A percentile compares a stretch with the other conserved stretches of the same genome.
phyloP scores from a whole-genome alignment of 2,797 vertebrate species.

The Pangasius mekongensis region DNA sequence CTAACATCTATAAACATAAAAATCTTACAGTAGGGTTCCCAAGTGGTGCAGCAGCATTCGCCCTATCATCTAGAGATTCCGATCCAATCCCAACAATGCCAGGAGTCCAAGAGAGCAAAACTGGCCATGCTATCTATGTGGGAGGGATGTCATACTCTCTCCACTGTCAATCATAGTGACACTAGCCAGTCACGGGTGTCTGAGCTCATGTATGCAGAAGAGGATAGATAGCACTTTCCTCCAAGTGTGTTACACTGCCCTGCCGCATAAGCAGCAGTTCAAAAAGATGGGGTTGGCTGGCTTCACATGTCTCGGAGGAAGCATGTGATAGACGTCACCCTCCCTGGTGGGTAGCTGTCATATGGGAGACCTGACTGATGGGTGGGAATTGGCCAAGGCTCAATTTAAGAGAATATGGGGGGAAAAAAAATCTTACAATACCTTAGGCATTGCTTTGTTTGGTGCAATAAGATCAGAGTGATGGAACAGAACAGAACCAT shows the following conservation, averaged over 20 bases:
- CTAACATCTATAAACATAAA: not conserved
- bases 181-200: not conserved
- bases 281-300: not conserved
- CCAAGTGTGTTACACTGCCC: not conserved
- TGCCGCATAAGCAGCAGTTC: not conserved
- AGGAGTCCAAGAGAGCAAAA: not conserved
- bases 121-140: not conserved
- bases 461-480: conserved; percentile 80
- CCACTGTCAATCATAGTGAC: not conserved
- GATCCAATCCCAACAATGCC: not conserved
- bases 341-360: not conserved
- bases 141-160: not conserved
- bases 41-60: not conserved
- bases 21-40: not conserved
- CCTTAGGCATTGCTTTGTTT: conserved; percentile 62
- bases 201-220: not conserved
- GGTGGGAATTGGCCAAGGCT: not conserved
- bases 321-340: not conserved
- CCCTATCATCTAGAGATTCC: not conserved
- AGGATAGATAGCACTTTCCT: not conserved
- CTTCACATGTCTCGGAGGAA: not conserved
- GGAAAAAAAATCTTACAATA: conserved; percentile 36
- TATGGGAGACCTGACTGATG: not conserved
- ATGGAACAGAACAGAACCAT: conserved; percentile 83
- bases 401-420: not conserved